Evolutionary conservation across 2,113 vertebrate species (phyloP).

Genomic region (Laterallus jamaicensis): DNA sequence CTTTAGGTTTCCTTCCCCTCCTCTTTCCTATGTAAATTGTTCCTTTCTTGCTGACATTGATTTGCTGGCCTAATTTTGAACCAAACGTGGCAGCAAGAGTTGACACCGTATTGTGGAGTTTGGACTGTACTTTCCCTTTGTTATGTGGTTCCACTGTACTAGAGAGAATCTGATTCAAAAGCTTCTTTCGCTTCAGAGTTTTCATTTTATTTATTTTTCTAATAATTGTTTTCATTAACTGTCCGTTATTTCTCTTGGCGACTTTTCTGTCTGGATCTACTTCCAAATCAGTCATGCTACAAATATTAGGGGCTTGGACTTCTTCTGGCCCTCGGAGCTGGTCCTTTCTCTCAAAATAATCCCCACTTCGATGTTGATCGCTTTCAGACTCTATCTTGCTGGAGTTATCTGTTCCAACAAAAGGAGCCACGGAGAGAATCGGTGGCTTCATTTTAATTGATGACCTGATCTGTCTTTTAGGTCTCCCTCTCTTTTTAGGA

Average conservation of each 20-base stretch:
- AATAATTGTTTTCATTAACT: conserved; percentile 94
- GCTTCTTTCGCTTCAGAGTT: conserved; percentile 91
- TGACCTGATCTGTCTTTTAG: conserved; percentile 83
- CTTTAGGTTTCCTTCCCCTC: conserved; percentile 94
- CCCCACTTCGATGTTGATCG: conserved; percentile 67
- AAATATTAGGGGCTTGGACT: conserved; percentile 61
- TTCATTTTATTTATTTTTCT: conserved; percentile 98
- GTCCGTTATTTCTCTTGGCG: conserved; percentile 84
- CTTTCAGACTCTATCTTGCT: conserved; percentile 68
- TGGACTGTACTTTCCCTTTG: conserved; percentile 84
- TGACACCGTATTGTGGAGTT: conserved; percentile 85
- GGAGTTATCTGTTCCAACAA: conserved; percentile 70
- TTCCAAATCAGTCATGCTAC: conserved; percentile 76
- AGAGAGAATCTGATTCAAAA: conserved; percentile 87
- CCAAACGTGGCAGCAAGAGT: conserved; percentile 92
- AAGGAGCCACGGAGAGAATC: conserved; percentile 78
- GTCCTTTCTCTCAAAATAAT: conserved; percentile 75
- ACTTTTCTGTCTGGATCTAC: conserved; percentile 80
- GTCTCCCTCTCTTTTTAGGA: conserved; percentile 90
- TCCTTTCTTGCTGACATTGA: conserved; percentile 98
- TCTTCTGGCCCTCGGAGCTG: conserved; percentile 74
- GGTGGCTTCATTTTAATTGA: conserved; percentile 82
- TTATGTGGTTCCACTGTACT: conserved; percentile 76
- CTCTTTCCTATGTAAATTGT: conserved; percentile 99
- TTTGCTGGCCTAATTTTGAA: conserved; percentile 92